Percentiles rank a stretch among this genome's conserved stretches.
These are phyloP conservation scores for Tetramorium alpestre DNA, from an alignment of 1,140 invertebrate species.

Conservation along the genomic window DNA sequence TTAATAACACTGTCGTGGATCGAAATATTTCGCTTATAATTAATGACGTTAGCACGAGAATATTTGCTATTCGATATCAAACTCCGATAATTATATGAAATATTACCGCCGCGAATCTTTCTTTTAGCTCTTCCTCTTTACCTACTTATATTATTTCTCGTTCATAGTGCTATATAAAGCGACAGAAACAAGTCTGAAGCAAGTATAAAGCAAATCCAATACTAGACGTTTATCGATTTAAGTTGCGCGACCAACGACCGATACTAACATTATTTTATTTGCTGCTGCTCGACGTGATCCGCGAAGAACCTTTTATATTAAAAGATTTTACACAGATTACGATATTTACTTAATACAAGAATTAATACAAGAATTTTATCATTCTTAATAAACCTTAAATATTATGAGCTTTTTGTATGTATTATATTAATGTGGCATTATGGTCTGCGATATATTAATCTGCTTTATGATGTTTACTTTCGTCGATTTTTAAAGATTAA, in stretches of 20 bases:
- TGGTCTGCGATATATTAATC: not conserved
- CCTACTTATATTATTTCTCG: conserved; percentile 47
- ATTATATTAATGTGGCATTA: not conserved
- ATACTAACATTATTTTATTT: conserved; percentile 6
- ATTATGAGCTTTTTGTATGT: not conserved
- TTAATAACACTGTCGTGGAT: conserved; percentile 5
- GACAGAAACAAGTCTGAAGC: conserved; percentile 55
- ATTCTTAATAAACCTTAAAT: not conserved
- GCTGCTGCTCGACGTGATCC: conserved; percentile 7
- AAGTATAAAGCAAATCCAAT: conserved; percentile 43
- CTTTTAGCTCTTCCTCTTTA: not conserved
- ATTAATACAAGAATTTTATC: not conserved
- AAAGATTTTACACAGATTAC: not conserved
- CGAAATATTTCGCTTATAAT: conserved; percentile 47
- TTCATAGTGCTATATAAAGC: conserved; percentile 29
- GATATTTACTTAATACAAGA: not conserved
- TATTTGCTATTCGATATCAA: conserved; percentile 18
- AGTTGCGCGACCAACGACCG: conserved; percentile 51
- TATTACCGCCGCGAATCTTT: not conserved
- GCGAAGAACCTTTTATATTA: not conserved
- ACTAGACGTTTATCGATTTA: conserved; percentile 63
- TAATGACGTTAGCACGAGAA: conserved; percentile 22
- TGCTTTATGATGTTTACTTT: not conserved
- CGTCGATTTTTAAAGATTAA: not conserved
- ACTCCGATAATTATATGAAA: conserved; percentile 60